Evolutionary conservation across 2,888 invertebrate genomes (phyloP).

Genomic region (Tupiocoris notatus): DNA sequence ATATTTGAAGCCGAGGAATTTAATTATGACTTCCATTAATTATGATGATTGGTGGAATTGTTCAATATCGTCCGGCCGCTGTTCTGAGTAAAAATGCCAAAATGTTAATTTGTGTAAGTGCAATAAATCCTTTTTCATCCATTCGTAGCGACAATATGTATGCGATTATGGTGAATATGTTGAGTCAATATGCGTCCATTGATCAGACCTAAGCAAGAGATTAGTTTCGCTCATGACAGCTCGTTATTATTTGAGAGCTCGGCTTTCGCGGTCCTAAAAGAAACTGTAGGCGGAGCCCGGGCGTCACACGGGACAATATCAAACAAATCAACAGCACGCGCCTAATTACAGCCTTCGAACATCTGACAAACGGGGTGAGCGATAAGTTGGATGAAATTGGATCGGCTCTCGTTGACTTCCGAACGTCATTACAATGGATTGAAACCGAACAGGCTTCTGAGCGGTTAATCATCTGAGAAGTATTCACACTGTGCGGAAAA

Average conservation of each 20-base stretch:
- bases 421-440: not conserved
- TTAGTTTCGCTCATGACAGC: no score
- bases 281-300: not conserved
- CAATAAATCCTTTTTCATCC: no score
- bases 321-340: conserved; percentile 15
- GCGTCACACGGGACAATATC: not conserved
- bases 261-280: not conserved
- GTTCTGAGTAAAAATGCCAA: no score
- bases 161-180: no score
- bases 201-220: no score
- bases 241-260: not conserved
- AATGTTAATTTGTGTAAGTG: no score
- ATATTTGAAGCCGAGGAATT: no score
- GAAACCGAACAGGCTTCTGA: not conserved
- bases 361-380: not conserved
- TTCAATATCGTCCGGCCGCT: no score
- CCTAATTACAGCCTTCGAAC: not conserved
- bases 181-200: no score
- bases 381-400: conserved; percentile 8
- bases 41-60: no score
- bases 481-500: not conserved
- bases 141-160: no score
- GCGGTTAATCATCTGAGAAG: not conserved
- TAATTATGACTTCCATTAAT: no score
- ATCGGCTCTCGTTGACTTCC: not conserved